phyloP scores from a whole-genome alignment of 1,140 invertebrate species.

The Lasioglossum baleicum region DNA sequence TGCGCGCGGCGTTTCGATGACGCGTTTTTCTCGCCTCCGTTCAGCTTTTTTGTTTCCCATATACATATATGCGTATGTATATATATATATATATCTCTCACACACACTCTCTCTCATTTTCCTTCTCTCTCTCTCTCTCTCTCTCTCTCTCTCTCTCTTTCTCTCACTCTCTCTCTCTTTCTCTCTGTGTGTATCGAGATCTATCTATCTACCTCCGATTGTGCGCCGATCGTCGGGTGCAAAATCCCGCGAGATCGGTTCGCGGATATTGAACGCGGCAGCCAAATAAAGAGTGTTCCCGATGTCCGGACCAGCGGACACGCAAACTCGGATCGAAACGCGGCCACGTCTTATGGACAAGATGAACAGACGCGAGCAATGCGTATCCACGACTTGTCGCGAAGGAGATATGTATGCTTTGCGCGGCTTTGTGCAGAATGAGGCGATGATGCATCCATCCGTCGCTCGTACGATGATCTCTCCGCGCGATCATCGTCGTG shows the following conservation, averaged over 20 bases:
- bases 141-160: too few species aligned
- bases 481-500: neutral
- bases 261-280: too few species aligned
- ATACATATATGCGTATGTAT: too few species aligned
- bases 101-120: neutral
- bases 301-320: neutral
- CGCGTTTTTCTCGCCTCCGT: neutral
- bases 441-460: neutral
- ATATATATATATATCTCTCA: neutral
- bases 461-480: neutral
- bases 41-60: too few species aligned
- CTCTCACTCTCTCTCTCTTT: too few species aligned
- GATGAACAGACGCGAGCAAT: constrained; percentile 48
- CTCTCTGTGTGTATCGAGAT: too few species aligned
- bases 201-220: too few species aligned
- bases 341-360: constrained; percentile 67
- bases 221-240: too few species aligned
- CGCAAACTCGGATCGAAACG: constrained; percentile 50
- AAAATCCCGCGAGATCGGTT: too few species aligned
- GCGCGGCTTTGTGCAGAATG: neutral
- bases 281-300: too few species aligned
- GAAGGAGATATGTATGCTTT: neutral
- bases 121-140: too few species aligned
- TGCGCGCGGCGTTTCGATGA: constrained; percentile 60
- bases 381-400: constrained; percentile 52